These are phyloP conservation scores for Pithecia hirsuta DNA, from an alignment of 2,797 vertebrate genomes.

Conservation along the genomic window DNA sequence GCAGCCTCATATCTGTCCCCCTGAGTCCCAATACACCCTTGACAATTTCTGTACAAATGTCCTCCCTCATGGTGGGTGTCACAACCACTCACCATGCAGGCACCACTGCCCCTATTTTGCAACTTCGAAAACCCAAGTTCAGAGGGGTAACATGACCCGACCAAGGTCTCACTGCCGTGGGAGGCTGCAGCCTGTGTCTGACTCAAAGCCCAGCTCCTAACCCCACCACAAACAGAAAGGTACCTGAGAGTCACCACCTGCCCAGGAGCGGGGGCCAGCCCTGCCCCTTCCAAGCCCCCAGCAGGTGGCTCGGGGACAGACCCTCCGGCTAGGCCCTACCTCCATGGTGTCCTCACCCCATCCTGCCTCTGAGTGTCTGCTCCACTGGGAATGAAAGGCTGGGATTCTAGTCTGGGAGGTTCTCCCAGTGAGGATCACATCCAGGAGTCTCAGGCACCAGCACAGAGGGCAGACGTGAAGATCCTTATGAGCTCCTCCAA, in stretches of 20 bases:
- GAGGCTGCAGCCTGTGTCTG: background rate
- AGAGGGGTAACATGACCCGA: background rate
- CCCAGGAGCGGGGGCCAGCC: background rate
- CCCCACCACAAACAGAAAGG: background rate
- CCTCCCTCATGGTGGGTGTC: background rate
- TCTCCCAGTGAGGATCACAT: background rate
- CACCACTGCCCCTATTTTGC: background rate
- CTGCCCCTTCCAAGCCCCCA: background rate
- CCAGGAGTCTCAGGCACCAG: fast-evolving
- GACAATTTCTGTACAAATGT: background rate
- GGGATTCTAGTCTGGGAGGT: too few relatives aligned
- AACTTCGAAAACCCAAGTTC: background rate
- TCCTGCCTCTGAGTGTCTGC: background rate
- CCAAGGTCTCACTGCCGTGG: background rate
- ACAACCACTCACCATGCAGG: fast-evolving
- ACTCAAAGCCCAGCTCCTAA: background rate
- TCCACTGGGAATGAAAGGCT: background rate
- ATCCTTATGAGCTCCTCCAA: background rate
- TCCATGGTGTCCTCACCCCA: background rate
- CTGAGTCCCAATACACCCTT: fast-evolving
- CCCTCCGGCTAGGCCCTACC: background rate
- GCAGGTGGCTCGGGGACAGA: background rate
- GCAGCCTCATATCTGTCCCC: background rate
- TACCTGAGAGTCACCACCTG: background rate
- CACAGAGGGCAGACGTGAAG: background rate